Conservation (phyloP, 2,888 invertebrate species). For the Lepidocyrtoides sp. region DNA sequence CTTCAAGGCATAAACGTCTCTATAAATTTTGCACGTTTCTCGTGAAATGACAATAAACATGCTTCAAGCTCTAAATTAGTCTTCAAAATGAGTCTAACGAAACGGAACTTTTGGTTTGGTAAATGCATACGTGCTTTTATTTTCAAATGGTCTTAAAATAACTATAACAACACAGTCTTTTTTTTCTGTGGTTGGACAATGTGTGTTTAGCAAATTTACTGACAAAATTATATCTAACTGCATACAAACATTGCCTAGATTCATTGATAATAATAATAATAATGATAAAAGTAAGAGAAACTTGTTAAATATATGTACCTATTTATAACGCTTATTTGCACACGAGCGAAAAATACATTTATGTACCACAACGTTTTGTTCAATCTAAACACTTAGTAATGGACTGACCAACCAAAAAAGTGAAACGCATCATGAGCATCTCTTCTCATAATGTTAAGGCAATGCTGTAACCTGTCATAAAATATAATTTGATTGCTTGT, state of each 20-base stretch:
- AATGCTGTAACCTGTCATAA: conserved; percentile 37
- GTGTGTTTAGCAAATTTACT: neutral
- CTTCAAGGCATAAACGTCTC: conserved; percentile 19
- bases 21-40: conserved; percentile 39
- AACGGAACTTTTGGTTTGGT: too few species aligned
- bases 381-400: neutral
- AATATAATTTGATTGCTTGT: conserved; percentile 59
- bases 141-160: neutral
- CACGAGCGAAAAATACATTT: neutral
- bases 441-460: neutral
- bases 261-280: conserved; percentile 14
- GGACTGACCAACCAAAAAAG: conserved; percentile 28
- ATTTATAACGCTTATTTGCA: neutral
- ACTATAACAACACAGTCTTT: neutral
- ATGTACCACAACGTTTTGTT: neutral
- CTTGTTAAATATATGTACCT: neutral
- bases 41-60: neutral
- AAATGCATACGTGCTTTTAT: too few species aligned
- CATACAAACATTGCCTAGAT: neutral
- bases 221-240: neutral
- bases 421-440: conserved; percentile 52
- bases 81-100: neutral
- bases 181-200: neutral
- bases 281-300: conserved; percentile 40
- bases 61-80: neutral